A percentile compares a stretch with the other conserved stretches of the same genome.
phyloP scores from a whole-genome alignment of 2,888 invertebrate species.

The Fabriciana adippe region DNA sequence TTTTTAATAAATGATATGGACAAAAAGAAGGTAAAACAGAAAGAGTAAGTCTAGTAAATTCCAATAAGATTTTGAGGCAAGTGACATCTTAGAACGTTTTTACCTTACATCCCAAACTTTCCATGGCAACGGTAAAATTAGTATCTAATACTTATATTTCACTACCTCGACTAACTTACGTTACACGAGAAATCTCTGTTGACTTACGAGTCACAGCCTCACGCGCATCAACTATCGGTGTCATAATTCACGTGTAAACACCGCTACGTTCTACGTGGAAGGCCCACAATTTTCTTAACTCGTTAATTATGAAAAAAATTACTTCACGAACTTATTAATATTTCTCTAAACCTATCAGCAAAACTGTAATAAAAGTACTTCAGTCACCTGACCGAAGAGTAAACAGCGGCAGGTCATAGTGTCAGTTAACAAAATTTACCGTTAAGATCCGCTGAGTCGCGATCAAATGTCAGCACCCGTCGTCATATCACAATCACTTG shows the following conservation, averaged over 20 bases:
- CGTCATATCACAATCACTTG: slow-evolving; percentile 60
- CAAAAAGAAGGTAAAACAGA: too few relatives aligned
- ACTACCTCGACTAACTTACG: slow-evolving; percentile 50
- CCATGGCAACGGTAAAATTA: slow-evolving; percentile 69
- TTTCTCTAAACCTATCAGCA: slow-evolving; percentile 8
- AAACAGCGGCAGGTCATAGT: slow-evolving; percentile 70
- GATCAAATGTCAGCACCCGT: slow-evolving; percentile 58
- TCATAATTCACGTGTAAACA: slow-evolving; percentile 78
- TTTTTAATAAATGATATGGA: background rate
- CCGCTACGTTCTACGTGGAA: slow-evolving; percentile 71
- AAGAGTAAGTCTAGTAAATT: slow-evolving; percentile 49
- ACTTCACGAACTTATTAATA: background rate
- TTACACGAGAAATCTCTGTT: slow-evolving; percentile 53
- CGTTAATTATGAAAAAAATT: background rate
- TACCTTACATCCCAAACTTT: slow-evolving; percentile 60
- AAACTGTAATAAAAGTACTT: slow-evolving; percentile 48
- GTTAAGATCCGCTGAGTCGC: slow-evolving; percentile 72
- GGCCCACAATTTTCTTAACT: slow-evolving; percentile 24
- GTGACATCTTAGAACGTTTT: slow-evolving; percentile 56
- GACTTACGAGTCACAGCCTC: slow-evolving; percentile 42
- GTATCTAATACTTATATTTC: slow-evolving; percentile 51
- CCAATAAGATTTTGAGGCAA: slow-evolving; percentile 63
- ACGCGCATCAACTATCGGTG: slow-evolving; percentile 55
- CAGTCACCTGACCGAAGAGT: slow-evolving; percentile 72
- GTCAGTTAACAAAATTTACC: slow-evolving; percentile 73